These are phyloP conservation scores for Diloba caeruleocephala DNA, from an alignment of 2,888 invertebrate genomes.

Conservation along the genomic window DNA sequence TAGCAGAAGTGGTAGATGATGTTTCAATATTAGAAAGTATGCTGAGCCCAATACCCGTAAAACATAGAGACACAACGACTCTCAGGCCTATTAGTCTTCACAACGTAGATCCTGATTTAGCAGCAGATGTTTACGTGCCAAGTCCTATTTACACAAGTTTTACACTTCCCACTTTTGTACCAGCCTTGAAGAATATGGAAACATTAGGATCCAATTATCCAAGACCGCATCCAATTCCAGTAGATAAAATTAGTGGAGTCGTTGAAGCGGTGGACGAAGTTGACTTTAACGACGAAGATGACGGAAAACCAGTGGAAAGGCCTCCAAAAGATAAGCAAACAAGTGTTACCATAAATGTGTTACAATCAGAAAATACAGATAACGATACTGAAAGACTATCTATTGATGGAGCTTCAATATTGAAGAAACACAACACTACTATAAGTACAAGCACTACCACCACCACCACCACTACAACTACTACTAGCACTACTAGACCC, in stretches of 20 bases:
- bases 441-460: slow-evolving; percentile 51
- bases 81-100: slow-evolving; percentile 69
- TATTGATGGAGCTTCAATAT: slow-evolving; percentile 82
- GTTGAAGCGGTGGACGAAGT: slow-evolving; percentile 70
- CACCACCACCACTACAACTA: slow-evolving; percentile 35
- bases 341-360: slow-evolving; percentile 79
- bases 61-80: slow-evolving; percentile 72
- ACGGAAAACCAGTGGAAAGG: slow-evolving; percentile 80
- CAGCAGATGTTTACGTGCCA: slow-evolving; percentile 77
- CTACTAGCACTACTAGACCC: slow-evolving; percentile 7
- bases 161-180: slow-evolving; percentile 90
- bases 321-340: slow-evolving; percentile 86
- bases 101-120: slow-evolving; percentile 73
- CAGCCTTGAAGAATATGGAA: slow-evolving; percentile 90
- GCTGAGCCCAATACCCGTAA: slow-evolving; percentile 75
- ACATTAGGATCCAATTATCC: slow-evolving; percentile 90
- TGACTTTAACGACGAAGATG: slow-evolving; percentile 68
- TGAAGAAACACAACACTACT: slow-evolving; percentile 75
- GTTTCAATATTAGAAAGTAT: slow-evolving; percentile 82
- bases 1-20: slow-evolving; percentile 86
- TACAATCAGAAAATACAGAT: slow-evolving; percentile 73
- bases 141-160: slow-evolving; percentile 91
- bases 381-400: slow-evolving; percentile 79
- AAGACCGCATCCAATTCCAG: slow-evolving; percentile 91
- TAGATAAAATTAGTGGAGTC: slow-evolving; percentile 89